Conservation (phyloP, 2,113 vertebrate genomes). For the Motacilla tschutschensis region DNA sequence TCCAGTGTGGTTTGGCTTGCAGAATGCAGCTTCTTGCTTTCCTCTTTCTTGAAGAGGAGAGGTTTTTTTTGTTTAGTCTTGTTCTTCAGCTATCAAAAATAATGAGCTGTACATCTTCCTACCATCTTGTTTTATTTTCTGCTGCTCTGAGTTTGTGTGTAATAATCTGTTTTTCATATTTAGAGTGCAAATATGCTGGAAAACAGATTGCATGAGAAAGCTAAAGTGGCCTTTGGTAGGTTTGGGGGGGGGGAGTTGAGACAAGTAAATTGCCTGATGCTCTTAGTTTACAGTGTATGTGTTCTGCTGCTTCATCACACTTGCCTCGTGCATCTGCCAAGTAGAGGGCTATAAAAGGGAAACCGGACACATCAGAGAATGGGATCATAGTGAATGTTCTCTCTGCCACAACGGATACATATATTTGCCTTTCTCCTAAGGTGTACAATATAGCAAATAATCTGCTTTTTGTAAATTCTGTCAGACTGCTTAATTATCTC, state of each 20-base stretch:
- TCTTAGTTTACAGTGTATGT: constrained; percentile 1
- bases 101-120: not conserved
- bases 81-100: not conserved
- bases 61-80: not conserved
- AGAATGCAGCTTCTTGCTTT: not conserved
- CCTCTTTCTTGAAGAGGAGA: not conserved
- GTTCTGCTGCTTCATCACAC: constrained; percentile 17
- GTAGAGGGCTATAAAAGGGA: not conserved
- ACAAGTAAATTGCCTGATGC: not conserved
- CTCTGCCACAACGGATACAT: not conserved
- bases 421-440: not conserved
- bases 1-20: not conserved
- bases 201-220: not conserved
- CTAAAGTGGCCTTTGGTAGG: not conserved
- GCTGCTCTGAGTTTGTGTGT: not conserved
- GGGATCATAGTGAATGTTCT: not conserved
- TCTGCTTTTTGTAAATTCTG: not conserved
- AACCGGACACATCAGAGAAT: not conserved
- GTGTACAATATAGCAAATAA: not conserved
- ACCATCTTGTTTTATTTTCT: not conserved
- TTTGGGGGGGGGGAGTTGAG: not conserved
- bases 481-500: not conserved
- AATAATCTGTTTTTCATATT: not conserved
- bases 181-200: not conserved
- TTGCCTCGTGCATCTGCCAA: not conserved